Evolutionary conservation across 2,888 invertebrate species (phyloP).

Genomic region (Leptopterna dolabrata): DNA sequence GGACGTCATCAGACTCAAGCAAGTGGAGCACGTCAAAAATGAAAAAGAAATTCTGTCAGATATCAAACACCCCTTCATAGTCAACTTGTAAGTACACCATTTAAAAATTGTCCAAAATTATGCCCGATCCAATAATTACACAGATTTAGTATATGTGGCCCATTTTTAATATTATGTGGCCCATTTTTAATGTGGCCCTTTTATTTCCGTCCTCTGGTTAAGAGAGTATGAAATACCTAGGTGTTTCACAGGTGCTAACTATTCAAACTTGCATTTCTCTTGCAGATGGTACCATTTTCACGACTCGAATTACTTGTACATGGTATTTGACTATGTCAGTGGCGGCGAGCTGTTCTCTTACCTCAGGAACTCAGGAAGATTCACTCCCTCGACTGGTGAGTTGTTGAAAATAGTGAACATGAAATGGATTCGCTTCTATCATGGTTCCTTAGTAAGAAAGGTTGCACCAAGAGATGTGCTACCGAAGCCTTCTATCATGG

Average conservation of each 20-base stretch:
- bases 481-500: no score
- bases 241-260: no score
- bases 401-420: slow-evolving; percentile 50
- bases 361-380: slow-evolving; percentile 89
- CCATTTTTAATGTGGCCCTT: no score
- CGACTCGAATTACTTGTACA: slow-evolving; percentile 91
- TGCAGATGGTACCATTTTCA: slow-evolving; percentile 90
- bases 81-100: slow-evolving; percentile 82
- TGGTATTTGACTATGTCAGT: slow-evolving; percentile 96
- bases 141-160: no score
- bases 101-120: no score
- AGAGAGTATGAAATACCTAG: no score
- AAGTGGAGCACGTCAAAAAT: slow-evolving; percentile 97
- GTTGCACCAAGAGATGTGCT: no score
- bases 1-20: slow-evolving; percentile 93
- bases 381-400: slow-evolving; percentile 83
- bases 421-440: background rate
- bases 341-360: slow-evolving; percentile 98
- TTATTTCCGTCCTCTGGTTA: no score
- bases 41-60: slow-evolving; percentile 93
- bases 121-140: no score
- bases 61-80: slow-evolving; percentile 95
- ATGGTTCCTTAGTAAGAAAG: no score
- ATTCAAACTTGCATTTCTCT: no score
- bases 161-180: no score